phyloP scores from a whole-genome alignment of 2,113 vertebrate genomes.

The Hippotragus niger region DNA sequence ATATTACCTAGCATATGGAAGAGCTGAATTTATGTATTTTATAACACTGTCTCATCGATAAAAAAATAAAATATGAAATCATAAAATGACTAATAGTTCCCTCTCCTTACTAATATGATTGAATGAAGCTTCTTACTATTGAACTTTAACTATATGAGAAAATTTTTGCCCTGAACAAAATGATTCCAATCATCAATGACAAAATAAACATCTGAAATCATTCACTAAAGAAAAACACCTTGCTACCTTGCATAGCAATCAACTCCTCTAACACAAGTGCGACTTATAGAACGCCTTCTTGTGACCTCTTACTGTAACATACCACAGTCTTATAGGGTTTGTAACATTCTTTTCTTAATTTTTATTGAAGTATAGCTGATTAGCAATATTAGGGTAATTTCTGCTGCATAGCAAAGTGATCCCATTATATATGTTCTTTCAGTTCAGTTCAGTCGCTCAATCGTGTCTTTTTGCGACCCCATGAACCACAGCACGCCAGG shows the following conservation, averaged over 20 bases:
- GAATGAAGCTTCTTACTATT: background rate
- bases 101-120: background rate
- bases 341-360: background rate
- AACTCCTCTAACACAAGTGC: background rate
- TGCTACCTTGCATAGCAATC: background rate
- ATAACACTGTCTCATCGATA: background rate
- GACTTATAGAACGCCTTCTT: background rate
- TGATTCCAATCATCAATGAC: background rate
- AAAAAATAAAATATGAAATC: background rate
- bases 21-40: background rate
- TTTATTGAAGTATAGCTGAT: background rate
- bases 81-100: background rate
- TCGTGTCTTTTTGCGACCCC: too few species aligned
- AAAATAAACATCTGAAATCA: background rate
- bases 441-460: too few species aligned
- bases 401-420: background rate
- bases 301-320: background rate
- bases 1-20: background rate
- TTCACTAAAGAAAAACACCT: background rate
- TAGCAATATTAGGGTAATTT: background rate
- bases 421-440: too few species aligned
- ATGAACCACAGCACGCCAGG: too few species aligned
- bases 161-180: background rate
- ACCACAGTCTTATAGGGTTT: background rate
- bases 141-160: background rate